phyloP scores from a whole-genome alignment of 2,113 vertebrate genomes.

The Amblyornis subalaris region DNA sequence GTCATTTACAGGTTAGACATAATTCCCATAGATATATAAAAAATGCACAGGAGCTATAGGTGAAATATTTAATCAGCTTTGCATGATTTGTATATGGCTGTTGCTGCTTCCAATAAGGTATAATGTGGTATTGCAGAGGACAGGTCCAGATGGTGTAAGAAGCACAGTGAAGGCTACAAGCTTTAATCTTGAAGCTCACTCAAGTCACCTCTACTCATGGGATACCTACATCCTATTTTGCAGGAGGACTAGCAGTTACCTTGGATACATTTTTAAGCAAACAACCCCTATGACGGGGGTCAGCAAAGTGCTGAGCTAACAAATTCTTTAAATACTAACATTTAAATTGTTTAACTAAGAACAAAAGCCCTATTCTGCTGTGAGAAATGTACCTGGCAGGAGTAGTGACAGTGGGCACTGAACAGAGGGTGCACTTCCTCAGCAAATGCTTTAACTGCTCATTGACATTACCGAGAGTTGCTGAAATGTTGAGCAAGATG shows the following conservation, averaged over 20 bases:
- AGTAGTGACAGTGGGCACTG: neutral
- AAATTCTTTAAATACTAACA: neutral
- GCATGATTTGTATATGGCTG: neutral
- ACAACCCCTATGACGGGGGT: neutral
- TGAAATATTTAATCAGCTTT: neutral
- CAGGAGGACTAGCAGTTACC: neutral
- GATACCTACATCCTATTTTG: neutral
- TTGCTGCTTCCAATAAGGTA: neutral
- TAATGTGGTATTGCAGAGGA: neutral
- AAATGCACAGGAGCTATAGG: neutral
- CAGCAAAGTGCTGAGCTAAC: neutral
- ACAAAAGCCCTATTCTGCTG: neutral
- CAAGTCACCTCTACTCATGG: accelerated
- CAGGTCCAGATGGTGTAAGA: neutral
- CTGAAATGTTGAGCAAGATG: neutral
- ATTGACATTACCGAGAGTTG: neutral
- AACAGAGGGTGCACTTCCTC: neutral
- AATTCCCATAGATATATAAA: neutral
- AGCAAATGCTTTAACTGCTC: neutral
- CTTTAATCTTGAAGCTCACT: neutral
- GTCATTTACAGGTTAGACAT: neutral
- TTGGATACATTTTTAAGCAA: neutral
- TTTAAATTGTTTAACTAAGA: neutral
- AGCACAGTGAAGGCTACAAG: neutral
- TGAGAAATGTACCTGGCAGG: neutral